Percentiles rank a stretch among this genome's conserved stretches.
These are phyloP conservation scores for Agapornis roseicollis DNA, from an alignment of 2,113 vertebrate species.

Conservation along the genomic window DNA sequence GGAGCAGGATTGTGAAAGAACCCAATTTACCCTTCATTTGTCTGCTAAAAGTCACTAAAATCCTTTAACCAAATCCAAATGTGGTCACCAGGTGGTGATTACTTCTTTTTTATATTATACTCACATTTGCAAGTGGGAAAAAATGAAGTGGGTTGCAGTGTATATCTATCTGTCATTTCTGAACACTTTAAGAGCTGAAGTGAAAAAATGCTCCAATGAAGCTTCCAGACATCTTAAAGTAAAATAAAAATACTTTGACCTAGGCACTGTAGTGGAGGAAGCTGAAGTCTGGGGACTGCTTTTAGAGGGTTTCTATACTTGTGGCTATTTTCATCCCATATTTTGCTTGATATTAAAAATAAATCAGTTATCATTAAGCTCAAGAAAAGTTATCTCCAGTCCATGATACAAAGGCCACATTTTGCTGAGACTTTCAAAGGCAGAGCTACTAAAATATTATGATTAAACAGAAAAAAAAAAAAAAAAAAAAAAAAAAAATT, in stretches of 20 bases:
- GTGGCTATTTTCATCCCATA: neutral
- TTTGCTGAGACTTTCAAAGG: neutral
- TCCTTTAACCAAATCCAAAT: neutral
- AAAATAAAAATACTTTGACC: neutral
- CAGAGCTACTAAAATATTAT: neutral
- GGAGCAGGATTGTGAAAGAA: neutral
- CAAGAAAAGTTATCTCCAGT: neutral
- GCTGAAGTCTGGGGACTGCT: neutral
- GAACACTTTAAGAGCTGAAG: neutral
- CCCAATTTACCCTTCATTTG: neutral
- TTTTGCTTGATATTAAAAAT: neutral
- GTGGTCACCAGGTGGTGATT: neutral
- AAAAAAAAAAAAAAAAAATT: too few relatives aligned
- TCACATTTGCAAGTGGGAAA: neutral
- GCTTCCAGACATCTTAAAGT: neutral
- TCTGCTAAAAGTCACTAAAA: neutral
- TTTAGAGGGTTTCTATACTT: neutral
- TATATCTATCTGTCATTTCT: neutral
- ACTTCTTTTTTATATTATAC: neutral
- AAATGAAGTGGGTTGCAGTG: neutral
- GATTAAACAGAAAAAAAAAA: neutral
- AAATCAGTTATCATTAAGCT: neutral
- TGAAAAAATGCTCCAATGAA: neutral
- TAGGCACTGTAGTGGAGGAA: neutral
- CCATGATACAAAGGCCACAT: neutral